Evolutionary conservation across 2,888 invertebrate genomes (phyloP).

Genomic region (Himalopsyche japonica): DNA sequence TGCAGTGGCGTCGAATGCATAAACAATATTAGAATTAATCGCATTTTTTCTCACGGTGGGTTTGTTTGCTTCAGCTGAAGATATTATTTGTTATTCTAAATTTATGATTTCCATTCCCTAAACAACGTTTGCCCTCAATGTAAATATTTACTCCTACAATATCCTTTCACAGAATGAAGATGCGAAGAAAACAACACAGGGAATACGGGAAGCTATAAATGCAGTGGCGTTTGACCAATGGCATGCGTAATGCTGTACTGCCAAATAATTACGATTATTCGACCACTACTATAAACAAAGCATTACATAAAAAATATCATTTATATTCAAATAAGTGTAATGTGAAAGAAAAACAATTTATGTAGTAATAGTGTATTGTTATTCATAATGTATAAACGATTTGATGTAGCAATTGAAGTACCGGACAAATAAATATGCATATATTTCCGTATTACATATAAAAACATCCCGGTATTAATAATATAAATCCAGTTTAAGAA

Average conservation of each 20-base stretch:
- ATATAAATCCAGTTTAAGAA: no score
- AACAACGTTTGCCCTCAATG: slow-evolving; percentile 12
- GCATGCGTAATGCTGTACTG: neutral
- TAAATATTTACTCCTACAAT: slow-evolving; percentile 24
- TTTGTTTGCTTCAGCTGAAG: neutral
- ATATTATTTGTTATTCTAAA: slow-evolving; percentile 23
- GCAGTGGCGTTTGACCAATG: neutral
- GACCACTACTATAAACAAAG: no score
- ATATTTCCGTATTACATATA: no score
- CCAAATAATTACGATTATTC: no score
- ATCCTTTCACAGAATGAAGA: neutral
- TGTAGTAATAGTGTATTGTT: no score
- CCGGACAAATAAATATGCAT: no score
- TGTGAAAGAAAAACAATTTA: no score
- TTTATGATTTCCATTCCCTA: slow-evolving; percentile 21
- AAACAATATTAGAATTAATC: neutral
- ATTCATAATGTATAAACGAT: no score
- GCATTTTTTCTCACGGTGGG: neutral
- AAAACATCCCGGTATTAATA: no score
- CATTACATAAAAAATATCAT: no score
- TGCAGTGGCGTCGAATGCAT: neutral
- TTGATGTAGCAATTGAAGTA: no score
- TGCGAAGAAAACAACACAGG: neutral
- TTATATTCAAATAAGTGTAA: no score
- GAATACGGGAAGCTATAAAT: neutral